Conservation (phyloP, 2,797 vertebrate species). For the Enteromius paludinosus region DNA sequence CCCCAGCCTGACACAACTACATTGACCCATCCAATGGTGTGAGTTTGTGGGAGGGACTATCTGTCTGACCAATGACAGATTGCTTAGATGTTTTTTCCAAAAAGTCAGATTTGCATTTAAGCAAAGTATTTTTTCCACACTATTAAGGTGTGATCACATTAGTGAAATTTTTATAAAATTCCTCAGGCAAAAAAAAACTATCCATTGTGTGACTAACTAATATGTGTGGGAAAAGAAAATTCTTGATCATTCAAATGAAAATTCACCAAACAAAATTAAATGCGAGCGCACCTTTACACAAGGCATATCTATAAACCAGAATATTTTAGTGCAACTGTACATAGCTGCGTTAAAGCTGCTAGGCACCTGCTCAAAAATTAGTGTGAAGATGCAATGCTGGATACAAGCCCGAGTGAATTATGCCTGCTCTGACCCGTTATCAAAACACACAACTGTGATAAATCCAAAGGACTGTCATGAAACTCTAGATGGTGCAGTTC, state of each 20-base stretch:
- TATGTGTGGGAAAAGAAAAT: neutral
- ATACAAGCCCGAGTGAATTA: neutral
- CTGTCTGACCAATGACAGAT: neutral
- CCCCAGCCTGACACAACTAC: neutral
- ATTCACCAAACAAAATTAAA: neutral
- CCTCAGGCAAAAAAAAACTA: neutral
- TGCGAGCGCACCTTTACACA: neutral
- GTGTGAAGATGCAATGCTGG: neutral
- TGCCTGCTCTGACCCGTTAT: neutral
- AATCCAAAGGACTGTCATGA: neutral
- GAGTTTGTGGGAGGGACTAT: neutral
- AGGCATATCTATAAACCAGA: neutral
- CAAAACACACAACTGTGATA: neutral
- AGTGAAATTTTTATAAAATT: neutral
- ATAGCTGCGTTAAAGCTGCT: neutral
- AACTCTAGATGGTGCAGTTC: neutral
- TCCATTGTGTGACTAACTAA: neutral
- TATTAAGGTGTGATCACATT: neutral
- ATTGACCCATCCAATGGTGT: neutral
- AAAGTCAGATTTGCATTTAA: neutral
- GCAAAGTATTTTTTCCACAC: neutral
- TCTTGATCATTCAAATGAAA: neutral
- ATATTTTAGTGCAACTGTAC: neutral
- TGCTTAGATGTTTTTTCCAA: neutral
- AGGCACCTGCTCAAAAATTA: neutral